Evolutionary conservation across 1,140 invertebrate genomes (phyloP).

Genomic region (Ladona fulva): DNA sequence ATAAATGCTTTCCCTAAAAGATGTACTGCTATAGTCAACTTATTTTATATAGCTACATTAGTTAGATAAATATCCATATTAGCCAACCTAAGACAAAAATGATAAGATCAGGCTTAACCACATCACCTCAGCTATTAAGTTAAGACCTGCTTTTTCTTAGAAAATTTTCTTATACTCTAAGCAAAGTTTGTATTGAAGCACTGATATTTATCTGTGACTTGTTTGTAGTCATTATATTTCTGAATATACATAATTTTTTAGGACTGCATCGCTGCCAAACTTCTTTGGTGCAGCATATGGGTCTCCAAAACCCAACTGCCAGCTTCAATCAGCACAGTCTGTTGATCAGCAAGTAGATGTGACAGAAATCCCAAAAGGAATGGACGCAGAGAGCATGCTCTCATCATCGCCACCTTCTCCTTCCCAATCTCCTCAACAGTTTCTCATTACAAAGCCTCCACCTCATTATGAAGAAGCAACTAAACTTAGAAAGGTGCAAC

Average conservation of each 20-base stretch:
- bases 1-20: too few relatives aligned
- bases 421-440: background rate
- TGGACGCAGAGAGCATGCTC: background rate
- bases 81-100: too few relatives aligned
- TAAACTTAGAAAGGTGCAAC: slow-evolving; percentile 33
- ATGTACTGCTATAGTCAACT: too few relatives aligned
- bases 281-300: slow-evolving; percentile 38
- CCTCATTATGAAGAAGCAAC: slow-evolving; percentile 63
- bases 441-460: slow-evolving; percentile 37
- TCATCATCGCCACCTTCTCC: background rate
- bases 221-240: slow-evolving; percentile 18
- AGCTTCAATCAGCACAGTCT: slow-evolving; percentile 16
- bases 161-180: too few relatives aligned
- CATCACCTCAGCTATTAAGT: too few relatives aligned
- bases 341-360: slow-evolving; percentile 17
- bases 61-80: too few relatives aligned
- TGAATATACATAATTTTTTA: slow-evolving; percentile 21
- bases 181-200: too few relatives aligned
- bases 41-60: too few relatives aligned
- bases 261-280: slow-evolving; percentile 42
- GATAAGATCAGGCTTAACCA: too few relatives aligned
- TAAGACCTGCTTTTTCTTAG: too few relatives aligned
- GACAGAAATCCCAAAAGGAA: background rate
- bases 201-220: too few relatives aligned
- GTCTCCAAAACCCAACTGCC: slow-evolving; percentile 19